Evolutionary conservation across 2,797 vertebrate genomes (phyloP).

Genomic region (Pempheris klunzingeri): DNA sequence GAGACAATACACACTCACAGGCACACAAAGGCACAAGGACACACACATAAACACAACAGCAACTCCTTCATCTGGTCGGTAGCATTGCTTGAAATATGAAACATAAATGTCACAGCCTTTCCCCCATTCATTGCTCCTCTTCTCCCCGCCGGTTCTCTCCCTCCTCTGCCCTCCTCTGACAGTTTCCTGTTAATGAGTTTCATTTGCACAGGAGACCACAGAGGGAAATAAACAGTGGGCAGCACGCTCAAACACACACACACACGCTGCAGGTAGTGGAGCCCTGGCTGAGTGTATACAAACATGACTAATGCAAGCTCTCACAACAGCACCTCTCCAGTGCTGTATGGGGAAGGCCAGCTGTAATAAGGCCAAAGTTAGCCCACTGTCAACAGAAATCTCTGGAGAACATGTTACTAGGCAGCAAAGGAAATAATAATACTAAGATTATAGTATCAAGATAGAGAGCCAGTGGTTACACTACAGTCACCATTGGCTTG

Average conservation of each 20-base stretch:
- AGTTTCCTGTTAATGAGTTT: slow-evolving; percentile 76
- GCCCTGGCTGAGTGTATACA: slow-evolving; percentile 37
- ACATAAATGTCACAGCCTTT: slow-evolving; percentile 65
- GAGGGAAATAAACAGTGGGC: slow-evolving; percentile 57
- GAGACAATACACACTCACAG: slow-evolving; percentile 39
- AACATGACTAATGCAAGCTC: slow-evolving; percentile 49
- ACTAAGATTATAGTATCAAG: slow-evolving; percentile 10
- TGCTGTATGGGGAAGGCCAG: slow-evolving; percentile 20
- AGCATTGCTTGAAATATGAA: slow-evolving; percentile 63
- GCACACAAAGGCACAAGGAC: slow-evolving; percentile 13
- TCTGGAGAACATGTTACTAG: slow-evolving; percentile 40
- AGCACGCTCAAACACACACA: slow-evolving; percentile 7
- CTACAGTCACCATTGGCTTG: slow-evolving; percentile 18
- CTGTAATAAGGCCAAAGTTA: slow-evolving; percentile 65
- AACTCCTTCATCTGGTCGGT: slow-evolving; percentile 29
- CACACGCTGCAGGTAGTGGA: slow-evolving; percentile 48
- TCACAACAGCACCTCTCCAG: slow-evolving; percentile 39
- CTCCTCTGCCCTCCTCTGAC: slow-evolving; percentile 54
- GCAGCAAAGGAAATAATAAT: slow-evolving; percentile 19
- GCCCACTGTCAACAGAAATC: slow-evolving; percentile 42
- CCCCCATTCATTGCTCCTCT: slow-evolving; percentile 37
- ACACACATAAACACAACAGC: slow-evolving; percentile 34
- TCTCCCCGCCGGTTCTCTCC: slow-evolving; percentile 14
- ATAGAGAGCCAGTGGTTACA: not conserved
- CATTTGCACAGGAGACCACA: slow-evolving; percentile 62